These are phyloP conservation scores for Heteromyza rotundicornis DNA, from an alignment of 2,888 invertebrate genomes.

Conservation along the genomic window DNA sequence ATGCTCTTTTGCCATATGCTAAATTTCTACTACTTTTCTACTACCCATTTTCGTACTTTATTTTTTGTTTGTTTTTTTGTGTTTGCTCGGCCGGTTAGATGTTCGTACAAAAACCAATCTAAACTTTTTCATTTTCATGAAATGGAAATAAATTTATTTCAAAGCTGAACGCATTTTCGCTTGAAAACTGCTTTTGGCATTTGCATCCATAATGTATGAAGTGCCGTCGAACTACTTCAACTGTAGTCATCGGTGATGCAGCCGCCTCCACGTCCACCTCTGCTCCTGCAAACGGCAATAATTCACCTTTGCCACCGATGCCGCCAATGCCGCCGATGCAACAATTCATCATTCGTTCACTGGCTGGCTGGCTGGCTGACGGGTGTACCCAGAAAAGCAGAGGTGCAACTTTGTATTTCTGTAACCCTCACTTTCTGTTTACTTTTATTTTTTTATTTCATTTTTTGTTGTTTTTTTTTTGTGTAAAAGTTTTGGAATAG, in stretches of 20 bases:
- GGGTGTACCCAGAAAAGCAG: neutral
- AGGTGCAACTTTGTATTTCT: conserved; percentile 1
- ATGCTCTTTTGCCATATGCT: too few relatives aligned
- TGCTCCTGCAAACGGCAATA: neutral
- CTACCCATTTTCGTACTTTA: too few relatives aligned
- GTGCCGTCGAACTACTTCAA: neutral
- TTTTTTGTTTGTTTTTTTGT: too few relatives aligned
- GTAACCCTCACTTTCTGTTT: too few relatives aligned
- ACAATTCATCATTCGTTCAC: neutral
- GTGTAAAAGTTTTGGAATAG: neutral
- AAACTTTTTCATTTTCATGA: neutral
- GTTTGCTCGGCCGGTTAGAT: too few relatives aligned
- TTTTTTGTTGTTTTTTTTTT: too few relatives aligned
- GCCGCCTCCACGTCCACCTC: too few relatives aligned
- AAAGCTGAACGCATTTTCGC: neutral
- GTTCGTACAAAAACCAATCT: conserved; percentile 4
- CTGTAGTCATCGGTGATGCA: too few relatives aligned
- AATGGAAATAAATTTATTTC: neutral
- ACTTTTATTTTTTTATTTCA: neutral
- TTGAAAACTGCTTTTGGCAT: neutral
- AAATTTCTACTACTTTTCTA: too few relatives aligned
- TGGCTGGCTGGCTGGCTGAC: neutral
- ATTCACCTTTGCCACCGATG: neutral
- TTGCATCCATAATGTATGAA: conserved; percentile 2
- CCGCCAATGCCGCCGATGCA: neutral